These are phyloP conservation scores for Lumbricus terrestris DNA, from an alignment of 2,888 invertebrate genomes.

Conservation along the genomic window DNA sequence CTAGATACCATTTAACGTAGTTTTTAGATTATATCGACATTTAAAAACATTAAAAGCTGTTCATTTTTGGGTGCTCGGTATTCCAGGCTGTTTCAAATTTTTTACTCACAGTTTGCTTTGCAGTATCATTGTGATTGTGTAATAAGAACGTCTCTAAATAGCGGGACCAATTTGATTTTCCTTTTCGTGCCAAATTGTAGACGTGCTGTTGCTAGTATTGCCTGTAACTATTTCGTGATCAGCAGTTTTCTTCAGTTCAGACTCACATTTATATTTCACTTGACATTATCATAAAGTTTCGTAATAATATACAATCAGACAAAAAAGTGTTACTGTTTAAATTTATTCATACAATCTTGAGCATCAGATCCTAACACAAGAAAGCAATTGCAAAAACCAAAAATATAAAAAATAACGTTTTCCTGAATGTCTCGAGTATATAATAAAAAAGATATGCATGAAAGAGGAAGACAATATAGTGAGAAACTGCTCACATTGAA, in stretches of 20 bases:
- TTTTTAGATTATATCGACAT: background rate
- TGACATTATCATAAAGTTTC: background rate
- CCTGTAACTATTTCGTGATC: no score
- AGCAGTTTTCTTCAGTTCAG: no score
- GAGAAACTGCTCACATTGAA: background rate
- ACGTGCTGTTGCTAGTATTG: no score
- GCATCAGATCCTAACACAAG: background rate
- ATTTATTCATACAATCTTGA: background rate
- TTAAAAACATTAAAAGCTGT: background rate
- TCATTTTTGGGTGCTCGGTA: background rate
- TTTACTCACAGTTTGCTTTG: no score
- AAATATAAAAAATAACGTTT: background rate
- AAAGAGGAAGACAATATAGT: background rate
- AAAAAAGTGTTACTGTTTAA: background rate
- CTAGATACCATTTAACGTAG: background rate
- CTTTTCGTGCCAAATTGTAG: no score
- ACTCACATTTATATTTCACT: background rate
- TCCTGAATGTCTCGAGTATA: background rate
- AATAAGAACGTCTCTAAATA: no score
- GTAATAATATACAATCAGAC: background rate
- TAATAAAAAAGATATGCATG: background rate
- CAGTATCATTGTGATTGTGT: no score
- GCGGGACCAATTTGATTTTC: no score
- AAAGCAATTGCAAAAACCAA: background rate
- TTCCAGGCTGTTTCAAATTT: no score